Base-by-base conservation (phyloP, 2,113 vertebrate genomes). In the Phyllopteryx taeniolatus region DNA sequence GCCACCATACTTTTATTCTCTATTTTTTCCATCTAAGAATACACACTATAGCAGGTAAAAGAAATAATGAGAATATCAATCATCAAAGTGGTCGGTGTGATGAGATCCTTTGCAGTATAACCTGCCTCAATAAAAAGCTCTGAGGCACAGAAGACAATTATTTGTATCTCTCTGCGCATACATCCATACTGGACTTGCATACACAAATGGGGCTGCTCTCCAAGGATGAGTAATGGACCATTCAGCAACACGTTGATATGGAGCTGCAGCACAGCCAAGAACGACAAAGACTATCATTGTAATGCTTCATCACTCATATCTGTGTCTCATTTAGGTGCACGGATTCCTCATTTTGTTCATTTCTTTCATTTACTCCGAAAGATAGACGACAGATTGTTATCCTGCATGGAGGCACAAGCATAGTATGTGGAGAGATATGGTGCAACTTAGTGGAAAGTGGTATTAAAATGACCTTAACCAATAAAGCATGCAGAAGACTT, bases 141-240 rank as follows among this genome's bases (percentile, higher is more conserved):
- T 31, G 51, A 57, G n/a, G 71, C 63, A 31, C 49, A 76, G 31
- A 68, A 67, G 66, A 27, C 63, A 9, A 17, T 73, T 51, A 35
- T 46, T 60, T 60, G 59, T 17, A 59, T 68, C 65, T 68, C 60
- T 54, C 43, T 47, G 59, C 15, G 46, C 65, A 77, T 31, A 62
- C 31, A 2, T 31, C 22, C 43, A 70, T 49, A 49, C 71, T n/a
- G 1, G 17, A 51, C 19, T 8, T 47, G n/a, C 51, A 71, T 44
- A 35, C 63, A 61, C 19, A 19, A 67, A 42, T 64, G 62, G 62
- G 62, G 27, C 60, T 35, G 57, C 80, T 85, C 75, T 65, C 70
- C 83, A 71, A 77, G 78, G 83, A 87, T 85, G 80, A 81, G 68
- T 83, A 86, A 88, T 86, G 79, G 71, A 35, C 79, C 75, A 65